Percentiles rank a stretch among this genome's conserved stretches.
Conservation (phyloP, 1,140 invertebrate genomes). For the Meteorus sp. region DNA sequence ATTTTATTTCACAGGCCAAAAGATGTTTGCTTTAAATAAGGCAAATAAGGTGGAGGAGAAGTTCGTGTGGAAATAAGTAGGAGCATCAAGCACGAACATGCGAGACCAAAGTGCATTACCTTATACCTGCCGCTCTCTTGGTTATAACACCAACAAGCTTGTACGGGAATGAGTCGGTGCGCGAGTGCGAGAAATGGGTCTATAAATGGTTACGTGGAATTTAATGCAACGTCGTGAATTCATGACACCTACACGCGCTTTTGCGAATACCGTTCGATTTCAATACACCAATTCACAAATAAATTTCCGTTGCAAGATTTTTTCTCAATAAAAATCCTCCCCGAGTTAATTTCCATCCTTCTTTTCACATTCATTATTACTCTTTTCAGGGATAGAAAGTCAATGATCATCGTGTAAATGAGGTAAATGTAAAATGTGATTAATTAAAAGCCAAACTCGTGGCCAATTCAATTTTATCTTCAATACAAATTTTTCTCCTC, state of each 20-base stretch:
- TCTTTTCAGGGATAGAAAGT: no score
- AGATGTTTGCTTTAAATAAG: slow-evolving; percentile 33
- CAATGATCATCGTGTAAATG: no score
- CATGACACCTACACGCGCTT: slow-evolving; percentile 14
- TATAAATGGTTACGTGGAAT: slow-evolving; percentile 27
- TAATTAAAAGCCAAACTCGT: not conserved
- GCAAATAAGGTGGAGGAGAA: slow-evolving; percentile 30
- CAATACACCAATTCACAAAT: not conserved
- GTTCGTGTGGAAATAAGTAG: not conserved
- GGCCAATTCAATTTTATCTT: slow-evolving; percentile 17
- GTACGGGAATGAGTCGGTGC: not conserved
- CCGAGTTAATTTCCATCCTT: slow-evolving; percentile 15
- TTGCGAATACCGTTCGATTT: slow-evolving; percentile 4
- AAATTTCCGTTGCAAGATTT: not conserved
- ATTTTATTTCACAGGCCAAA: slow-evolving; percentile 21
- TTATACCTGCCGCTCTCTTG: slow-evolving; percentile 34
- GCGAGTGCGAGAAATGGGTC: slow-evolving; percentile 22
- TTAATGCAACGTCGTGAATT: slow-evolving; percentile 6
- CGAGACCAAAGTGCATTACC: slow-evolving; percentile 41
- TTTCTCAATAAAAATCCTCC: slow-evolving; percentile 5
- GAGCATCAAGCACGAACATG: slow-evolving; percentile 32
- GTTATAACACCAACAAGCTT: slow-evolving; percentile 33
- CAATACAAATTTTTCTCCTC: slow-evolving; percentile 16
- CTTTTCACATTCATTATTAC: no score
- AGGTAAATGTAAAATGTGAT: no score